phyloP scores from a whole-genome alignment of 1,140 invertebrate genomes.

The Marisa cornuarietis region DNA sequence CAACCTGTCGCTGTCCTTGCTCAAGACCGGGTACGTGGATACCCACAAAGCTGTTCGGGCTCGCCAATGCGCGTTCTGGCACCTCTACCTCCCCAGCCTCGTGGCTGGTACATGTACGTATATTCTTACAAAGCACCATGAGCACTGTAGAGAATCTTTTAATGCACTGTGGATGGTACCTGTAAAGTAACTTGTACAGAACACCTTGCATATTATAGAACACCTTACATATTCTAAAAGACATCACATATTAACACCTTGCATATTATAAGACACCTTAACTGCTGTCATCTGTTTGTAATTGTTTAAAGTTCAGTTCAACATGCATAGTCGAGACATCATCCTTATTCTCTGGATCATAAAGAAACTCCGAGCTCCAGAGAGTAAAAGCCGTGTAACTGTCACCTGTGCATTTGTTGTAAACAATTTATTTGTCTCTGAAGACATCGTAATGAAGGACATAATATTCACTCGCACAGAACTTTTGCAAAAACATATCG shows the following conservation, averaged over 20 bases:
- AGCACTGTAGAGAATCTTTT: too few relatives aligned
- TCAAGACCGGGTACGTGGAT: conserved; percentile 49
- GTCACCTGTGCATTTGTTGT: too few relatives aligned
- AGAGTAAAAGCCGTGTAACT: too few relatives aligned
- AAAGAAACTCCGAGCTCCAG: background rate
- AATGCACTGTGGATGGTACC: too few relatives aligned
- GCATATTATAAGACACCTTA: background rate
- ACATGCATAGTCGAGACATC: background rate
- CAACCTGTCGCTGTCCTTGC: conserved; percentile 80
- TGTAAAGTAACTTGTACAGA: too few relatives aligned
- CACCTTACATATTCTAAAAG: background rate
- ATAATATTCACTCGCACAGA: too few relatives aligned
- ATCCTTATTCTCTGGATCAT: too few relatives aligned
- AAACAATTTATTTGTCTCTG: too few relatives aligned
- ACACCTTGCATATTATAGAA: background rate
- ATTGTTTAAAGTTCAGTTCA: background rate
- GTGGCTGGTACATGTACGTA: conserved; percentile 72
- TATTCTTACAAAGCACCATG: background rate
- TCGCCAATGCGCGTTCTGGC: conserved; percentile 96
- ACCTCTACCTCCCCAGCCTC: conserved; percentile 90
- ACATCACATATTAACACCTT: background rate
- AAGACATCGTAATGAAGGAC: too few relatives aligned
- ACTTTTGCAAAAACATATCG: too few relatives aligned
- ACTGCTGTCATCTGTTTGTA: background rate
- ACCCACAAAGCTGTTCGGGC: conserved; percentile 85